A percentile compares a stretch with the other conserved stretches of the same genome.
Conservation (phyloP, 2,797 vertebrate species). For the Gadopsis bispinosus region DNA sequence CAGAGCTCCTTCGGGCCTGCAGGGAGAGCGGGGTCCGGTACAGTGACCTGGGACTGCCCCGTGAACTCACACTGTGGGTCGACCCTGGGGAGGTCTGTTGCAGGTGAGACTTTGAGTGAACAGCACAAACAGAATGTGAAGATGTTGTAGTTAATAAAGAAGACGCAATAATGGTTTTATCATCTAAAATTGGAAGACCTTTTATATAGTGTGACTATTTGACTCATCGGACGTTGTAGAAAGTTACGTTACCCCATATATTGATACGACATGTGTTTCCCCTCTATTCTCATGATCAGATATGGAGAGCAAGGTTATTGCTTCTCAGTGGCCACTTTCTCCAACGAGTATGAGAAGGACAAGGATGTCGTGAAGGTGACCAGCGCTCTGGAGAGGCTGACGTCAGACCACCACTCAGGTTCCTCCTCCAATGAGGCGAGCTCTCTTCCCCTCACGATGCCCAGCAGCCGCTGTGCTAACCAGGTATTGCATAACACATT, state of each 20-base stretch:
- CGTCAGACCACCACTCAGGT: conserved; percentile 79
- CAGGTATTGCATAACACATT: conserved; percentile 67
- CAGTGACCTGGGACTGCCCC: conserved; percentile 77
- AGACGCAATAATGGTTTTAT: neutral
- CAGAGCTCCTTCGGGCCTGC: conserved; percentile 81
- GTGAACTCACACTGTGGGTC: conserved; percentile 84
- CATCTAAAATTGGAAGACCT: neutral
- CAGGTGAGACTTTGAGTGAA: conserved; percentile 71
- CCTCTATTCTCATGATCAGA: conserved; percentile 47
- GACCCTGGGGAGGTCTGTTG: conserved; percentile 86
- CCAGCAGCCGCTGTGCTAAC: conserved; percentile 36
- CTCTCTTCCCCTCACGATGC: conserved; percentile 56
- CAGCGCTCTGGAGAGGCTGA: conserved; percentile 83
- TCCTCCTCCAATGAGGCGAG: conserved; percentile 76
- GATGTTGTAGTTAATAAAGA: neutral
- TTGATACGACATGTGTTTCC: neutral
- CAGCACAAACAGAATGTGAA: neutral
- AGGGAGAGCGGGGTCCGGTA: conserved; percentile 79
- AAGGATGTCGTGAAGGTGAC: conserved; percentile 81
- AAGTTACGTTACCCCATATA: no score
- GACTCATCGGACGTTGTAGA: neutral
- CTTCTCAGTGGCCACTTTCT: conserved; percentile 85
- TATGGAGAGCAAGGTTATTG: conserved; percentile 82
- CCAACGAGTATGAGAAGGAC: conserved; percentile 63
- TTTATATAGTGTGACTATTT: neutral